These are phyloP conservation scores for Heliconius melpomene DNA, from an alignment of 1,140 invertebrate species.

Conservation along the genomic window DNA sequence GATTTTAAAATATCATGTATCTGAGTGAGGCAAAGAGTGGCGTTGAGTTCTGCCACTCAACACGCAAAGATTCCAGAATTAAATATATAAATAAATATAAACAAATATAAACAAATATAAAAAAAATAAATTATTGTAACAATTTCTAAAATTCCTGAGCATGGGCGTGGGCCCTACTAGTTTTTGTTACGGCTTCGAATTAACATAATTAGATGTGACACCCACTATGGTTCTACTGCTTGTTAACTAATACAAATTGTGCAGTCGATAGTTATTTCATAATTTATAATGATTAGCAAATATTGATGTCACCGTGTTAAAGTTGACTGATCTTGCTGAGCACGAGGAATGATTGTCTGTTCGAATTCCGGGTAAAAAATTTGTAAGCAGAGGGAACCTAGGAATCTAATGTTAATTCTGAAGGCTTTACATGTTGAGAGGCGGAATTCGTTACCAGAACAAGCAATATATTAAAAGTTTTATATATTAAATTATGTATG, in stretches of 20 bases:
- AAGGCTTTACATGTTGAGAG: too few species aligned
- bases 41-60: too few species aligned
- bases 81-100: too few species aligned
- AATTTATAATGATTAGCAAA: neutral
- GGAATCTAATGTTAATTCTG: too few species aligned
- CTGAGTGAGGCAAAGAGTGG: too few species aligned
- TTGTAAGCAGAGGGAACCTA: too few species aligned
- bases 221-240: neutral
- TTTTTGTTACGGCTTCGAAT: neutral
- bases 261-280: neutral
- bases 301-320: neutral
- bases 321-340: neutral
- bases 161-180: neutral
- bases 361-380: neutral
- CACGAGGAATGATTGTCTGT: too few species aligned
- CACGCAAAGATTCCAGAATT: too few species aligned
- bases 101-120: too few species aligned
- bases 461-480: too few species aligned
- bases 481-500: neutral
- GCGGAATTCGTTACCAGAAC: too few species aligned
- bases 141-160: neutral
- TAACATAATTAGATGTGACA: neutral
- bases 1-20: too few species aligned
- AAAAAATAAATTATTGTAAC: neutral
- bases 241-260: neutral